Conservation (phyloP, 2,797 vertebrate genomes). For the Tangara arthus region DNA sequence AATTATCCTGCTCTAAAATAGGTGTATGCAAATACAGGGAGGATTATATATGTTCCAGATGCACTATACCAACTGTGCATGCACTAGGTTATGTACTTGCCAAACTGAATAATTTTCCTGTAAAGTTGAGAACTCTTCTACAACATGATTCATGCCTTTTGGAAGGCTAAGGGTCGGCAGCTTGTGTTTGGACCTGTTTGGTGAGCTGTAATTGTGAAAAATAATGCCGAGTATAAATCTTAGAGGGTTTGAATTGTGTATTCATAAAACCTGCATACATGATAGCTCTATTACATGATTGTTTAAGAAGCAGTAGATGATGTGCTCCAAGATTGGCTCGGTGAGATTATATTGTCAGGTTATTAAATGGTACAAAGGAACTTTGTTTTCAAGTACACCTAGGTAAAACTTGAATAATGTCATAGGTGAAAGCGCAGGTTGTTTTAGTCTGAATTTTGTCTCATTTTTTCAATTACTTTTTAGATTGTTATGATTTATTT, state of each 20-base stretch:
- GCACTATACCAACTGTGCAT: background rate
- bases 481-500: background rate
- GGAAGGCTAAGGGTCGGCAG: background rate
- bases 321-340: background rate
- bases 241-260: background rate
- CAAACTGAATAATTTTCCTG: background rate
- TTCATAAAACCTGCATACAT: background rate
- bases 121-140: background rate
- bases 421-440: background rate
- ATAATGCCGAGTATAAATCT: background rate
- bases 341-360: background rate
- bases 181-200: background rate
- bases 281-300: background rate
- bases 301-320: background rate
- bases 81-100: background rate
- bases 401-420: background rate
- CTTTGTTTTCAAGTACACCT: background rate
- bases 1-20: background rate
- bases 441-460: background rate
- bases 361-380: background rate
- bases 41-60: background rate
- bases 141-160: background rate
- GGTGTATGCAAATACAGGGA: background rate
- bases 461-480: background rate
- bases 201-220: background rate